Evolutionary conservation across 2,797 vertebrate species (phyloP).

Genomic region (Peromyscus nudipes): DNA sequence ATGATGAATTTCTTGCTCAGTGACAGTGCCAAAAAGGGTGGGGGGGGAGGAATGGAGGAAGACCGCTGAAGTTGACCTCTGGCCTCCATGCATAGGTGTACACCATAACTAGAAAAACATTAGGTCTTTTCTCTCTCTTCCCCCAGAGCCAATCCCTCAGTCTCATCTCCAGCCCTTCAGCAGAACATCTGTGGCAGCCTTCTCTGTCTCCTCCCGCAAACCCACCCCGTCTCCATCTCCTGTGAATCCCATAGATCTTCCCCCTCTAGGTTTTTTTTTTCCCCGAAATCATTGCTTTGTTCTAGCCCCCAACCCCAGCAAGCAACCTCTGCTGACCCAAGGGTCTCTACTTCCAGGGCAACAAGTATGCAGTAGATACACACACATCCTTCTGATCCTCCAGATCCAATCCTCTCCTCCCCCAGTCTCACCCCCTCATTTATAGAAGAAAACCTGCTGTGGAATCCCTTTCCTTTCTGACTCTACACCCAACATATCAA

Average conservation of each 20-base stretch:
- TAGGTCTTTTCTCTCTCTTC: not conserved
- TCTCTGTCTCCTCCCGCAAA: not conserved
- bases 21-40: not conserved
- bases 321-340: not conserved
- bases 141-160: not conserved
- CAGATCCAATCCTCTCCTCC: not conserved
- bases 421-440: not conserved
- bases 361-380: not conserved
- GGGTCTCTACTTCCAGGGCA: not conserved
- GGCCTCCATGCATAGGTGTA: not conserved
- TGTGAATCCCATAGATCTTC: not conserved
- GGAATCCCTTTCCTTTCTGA: not conserved
- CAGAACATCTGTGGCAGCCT: not conserved
- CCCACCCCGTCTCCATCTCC: not conserved
- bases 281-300: not conserved
- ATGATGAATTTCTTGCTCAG: not conserved
- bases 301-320: not conserved
- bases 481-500: not conserved
- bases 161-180: not conserved
- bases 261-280: too few relatives aligned
- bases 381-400: not conserved
- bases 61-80: not conserved
- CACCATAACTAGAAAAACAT: not conserved
- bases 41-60: not conserved
- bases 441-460: not conserved